A percentile compares a stretch with the other conserved stretches of the same genome.
phyloP scores from a whole-genome alignment of 2,888 invertebrate genomes.

The Oxyteleia sp. region DNA sequence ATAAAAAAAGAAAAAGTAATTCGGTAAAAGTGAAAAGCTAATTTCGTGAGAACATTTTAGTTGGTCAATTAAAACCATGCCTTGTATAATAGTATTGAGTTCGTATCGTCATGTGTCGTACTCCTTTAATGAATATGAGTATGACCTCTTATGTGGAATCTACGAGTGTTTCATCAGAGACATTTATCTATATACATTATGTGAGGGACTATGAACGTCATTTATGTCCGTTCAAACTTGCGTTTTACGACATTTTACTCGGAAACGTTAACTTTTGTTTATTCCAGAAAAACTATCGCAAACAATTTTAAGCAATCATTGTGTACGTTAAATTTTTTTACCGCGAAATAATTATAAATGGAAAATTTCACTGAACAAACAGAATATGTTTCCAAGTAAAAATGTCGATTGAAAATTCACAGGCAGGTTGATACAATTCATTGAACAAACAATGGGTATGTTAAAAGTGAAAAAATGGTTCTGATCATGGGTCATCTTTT shows the following conservation, averaged over 20 bases:
- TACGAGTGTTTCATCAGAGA: slow-evolving; percentile 55
- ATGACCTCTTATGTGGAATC: slow-evolving; percentile 45
- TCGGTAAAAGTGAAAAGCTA: neutral
- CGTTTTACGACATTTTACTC: slow-evolving; percentile 15
- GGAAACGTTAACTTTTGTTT: slow-evolving; percentile 23
- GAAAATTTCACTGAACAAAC: no score
- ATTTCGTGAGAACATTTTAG: slow-evolving; percentile 8
- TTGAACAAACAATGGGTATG: slow-evolving; percentile 71
- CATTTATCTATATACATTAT: slow-evolving; percentile 64
- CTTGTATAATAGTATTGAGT: slow-evolving; percentile 50
- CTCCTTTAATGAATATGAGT: slow-evolving; percentile 43
- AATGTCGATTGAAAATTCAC: slow-evolving; percentile 46
- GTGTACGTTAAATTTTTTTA: no score
- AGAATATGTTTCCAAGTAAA: slow-evolving; percentile 27
- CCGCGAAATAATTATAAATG: no score
- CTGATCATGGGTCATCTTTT: neutral
- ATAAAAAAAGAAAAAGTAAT: no score
- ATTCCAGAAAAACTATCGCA: neutral
- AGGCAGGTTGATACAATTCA: slow-evolving; percentile 79
- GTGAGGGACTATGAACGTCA: slow-evolving; percentile 67
- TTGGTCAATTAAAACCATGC: slow-evolving; percentile 62
- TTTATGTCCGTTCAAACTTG: slow-evolving; percentile 46
- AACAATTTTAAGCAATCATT: no score
- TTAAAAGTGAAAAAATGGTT: slow-evolving; percentile 62
- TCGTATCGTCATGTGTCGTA: slow-evolving; percentile 60